phyloP scores from a whole-genome alignment of 2,888 invertebrate genomes.

The Catonia carolina region DNA sequence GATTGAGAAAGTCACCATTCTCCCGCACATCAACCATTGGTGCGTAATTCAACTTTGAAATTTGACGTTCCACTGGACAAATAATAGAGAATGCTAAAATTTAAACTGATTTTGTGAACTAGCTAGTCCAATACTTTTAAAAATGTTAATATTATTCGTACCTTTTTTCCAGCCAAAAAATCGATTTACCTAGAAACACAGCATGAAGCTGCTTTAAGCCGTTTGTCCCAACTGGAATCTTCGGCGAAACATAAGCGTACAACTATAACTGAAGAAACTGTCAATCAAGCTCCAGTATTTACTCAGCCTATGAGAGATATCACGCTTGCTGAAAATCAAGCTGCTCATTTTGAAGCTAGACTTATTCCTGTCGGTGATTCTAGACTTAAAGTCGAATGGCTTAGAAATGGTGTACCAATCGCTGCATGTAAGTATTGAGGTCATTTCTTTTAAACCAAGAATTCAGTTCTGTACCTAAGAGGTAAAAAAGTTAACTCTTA shows the following conservation, averaged over 20 bases:
- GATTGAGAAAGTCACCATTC: too few species aligned
- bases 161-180: slow-evolving; percentile 62
- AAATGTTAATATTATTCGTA: too few species aligned
- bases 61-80: too few species aligned
- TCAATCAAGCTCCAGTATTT: slow-evolving; percentile 85
- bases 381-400: slow-evolving; percentile 87
- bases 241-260: slow-evolving; percentile 65
- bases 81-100: too few species aligned
- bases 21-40: too few species aligned
- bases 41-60: too few species aligned
- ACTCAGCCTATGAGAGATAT: slow-evolving; percentile 85
- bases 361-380: slow-evolving; percentile 92
- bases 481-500: too few species aligned
- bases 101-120: too few species aligned
- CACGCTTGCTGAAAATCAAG: slow-evolving; percentile 80
- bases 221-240: slow-evolving; percentile 76
- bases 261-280: slow-evolving; percentile 67
- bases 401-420: slow-evolving; percentile 84
- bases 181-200: slow-evolving; percentile 83
- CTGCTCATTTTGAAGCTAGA: slow-evolving; percentile 89
- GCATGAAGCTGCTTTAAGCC: slow-evolving; percentile 75
- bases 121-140: too few species aligned
- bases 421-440: slow-evolving; percentile 60
- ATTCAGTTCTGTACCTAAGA: neutral
- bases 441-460: slow-evolving; percentile 25